Conservation (phyloP, 2,113 vertebrate species). For the Stegastes partitus region DNA sequence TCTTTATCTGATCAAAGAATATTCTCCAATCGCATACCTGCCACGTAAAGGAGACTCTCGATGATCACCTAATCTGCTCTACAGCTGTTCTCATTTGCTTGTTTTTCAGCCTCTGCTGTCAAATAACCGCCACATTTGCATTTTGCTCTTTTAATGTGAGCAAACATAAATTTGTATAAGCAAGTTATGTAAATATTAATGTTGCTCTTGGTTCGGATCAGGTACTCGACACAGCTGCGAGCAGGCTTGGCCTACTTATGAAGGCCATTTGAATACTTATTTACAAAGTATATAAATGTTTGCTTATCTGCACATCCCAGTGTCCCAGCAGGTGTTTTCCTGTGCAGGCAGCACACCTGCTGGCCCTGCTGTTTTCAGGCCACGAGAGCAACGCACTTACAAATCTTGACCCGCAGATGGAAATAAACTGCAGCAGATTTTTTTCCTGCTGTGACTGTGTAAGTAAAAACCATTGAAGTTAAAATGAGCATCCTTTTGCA, state of each 20-base stretch:
- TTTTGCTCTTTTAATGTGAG: too few relatives aligned
- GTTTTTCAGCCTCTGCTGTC: too few relatives aligned
- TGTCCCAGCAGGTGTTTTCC: slow-evolving; percentile 34
- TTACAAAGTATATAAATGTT: slow-evolving; percentile 17
- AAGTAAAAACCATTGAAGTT: not conserved
- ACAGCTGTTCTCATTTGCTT: too few relatives aligned
- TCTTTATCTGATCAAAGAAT: too few relatives aligned
- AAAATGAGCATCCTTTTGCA: slow-evolving; percentile 16
- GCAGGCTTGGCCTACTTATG: slow-evolving; percentile 23
- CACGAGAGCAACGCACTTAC: slow-evolving; percentile 7
- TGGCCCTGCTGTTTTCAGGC: slow-evolving; percentile 12
- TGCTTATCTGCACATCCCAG: not conserved
- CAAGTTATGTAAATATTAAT: not conserved
- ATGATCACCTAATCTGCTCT: too few relatives aligned
- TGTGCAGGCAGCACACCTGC: slow-evolving; percentile 41
- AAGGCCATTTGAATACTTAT: slow-evolving; percentile 16
- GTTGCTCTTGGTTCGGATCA: slow-evolving; percentile 1
- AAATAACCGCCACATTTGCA: too few relatives aligned
- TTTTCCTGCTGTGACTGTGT: slow-evolving; percentile 5
- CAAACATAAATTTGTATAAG: too few relatives aligned
- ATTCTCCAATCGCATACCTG: too few relatives aligned
- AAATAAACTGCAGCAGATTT: slow-evolving; percentile 4
- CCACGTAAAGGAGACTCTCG: too few relatives aligned
- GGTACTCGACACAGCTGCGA: slow-evolving; percentile 1
- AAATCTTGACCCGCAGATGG: slow-evolving; percentile 10